phyloP scores from a whole-genome alignment of 2,113 vertebrate species.

The Turdus rufiventris region DNA sequence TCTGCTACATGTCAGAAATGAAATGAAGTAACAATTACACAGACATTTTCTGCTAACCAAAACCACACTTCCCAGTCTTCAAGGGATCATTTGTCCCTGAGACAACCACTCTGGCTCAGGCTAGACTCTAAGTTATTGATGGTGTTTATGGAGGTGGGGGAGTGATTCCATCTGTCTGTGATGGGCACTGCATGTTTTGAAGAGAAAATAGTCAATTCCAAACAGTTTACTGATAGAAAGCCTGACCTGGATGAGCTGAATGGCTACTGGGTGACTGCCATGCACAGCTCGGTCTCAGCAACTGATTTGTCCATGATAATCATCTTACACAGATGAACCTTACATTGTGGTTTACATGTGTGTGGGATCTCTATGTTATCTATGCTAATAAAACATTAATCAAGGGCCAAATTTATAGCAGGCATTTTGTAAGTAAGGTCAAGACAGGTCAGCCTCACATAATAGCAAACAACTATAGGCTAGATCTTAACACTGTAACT shows the following conservation, averaged over 20 bases:
- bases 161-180: constrained; percentile 31
- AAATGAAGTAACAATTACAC: constrained; percentile 12
- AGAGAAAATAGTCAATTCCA: background rate
- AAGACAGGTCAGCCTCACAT: constrained; percentile 81
- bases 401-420: constrained; percentile 73
- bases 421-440: constrained; percentile 77
- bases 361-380: constrained; percentile 76
- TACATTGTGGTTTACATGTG: constrained; percentile 66
- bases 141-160: constrained; percentile 36
- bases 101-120: background rate
- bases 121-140: background rate
- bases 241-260: constrained; percentile 27
- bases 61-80: constrained; percentile 38
- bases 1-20: background rate
- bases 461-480: constrained; percentile 89
- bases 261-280: constrained; percentile 21
- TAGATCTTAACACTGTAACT: constrained; percentile 79
- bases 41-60: constrained; percentile 41
- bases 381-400: constrained; percentile 84
- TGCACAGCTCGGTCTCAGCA: constrained; percentile 53
- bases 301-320: constrained; percentile 80
- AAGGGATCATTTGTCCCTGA: constrained; percentile 31
- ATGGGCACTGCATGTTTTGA: background rate
- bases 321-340: constrained; percentile 73
- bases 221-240: background rate